A percentile compares a stretch with the other conserved stretches of the same genome.
Evolutionary conservation across 2,797 vertebrate genomes (phyloP).

Genomic region (Novumbra hubbsi): DNA sequence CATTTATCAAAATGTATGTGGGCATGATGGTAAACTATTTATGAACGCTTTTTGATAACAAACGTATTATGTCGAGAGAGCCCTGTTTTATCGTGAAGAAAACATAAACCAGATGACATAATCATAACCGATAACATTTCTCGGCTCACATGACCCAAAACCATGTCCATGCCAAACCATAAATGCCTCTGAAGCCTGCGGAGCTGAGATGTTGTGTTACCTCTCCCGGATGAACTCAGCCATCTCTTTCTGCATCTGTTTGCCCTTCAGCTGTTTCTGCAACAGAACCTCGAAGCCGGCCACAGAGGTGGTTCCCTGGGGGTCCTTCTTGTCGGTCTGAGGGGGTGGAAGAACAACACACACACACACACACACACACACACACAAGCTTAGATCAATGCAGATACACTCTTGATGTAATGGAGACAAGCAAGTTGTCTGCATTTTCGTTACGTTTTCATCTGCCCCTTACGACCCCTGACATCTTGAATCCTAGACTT

Average conservation of each 20-base stretch:
- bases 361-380: slow-evolving; percentile 21
- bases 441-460: background rate
- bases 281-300: slow-evolving; percentile 94
- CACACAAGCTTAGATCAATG: background rate
- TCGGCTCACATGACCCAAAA: background rate
- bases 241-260: slow-evolving; percentile 99
- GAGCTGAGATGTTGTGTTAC: background rate
- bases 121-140: background rate
- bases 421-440: slow-evolving; percentile 19
- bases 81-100: slow-evolving; percentile 9
- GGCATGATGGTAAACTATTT: background rate
- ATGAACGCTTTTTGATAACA: background rate
- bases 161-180: background rate
- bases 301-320: slow-evolving; percentile 85
- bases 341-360: slow-evolving; percentile 26
- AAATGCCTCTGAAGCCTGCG: background rate
- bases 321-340: slow-evolving; percentile 92
- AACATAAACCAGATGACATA: background rate
- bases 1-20: background rate
- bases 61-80: background rate
- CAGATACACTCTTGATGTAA: background rate
- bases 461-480: no score
- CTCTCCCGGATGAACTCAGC: slow-evolving; percentile 82
- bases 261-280: slow-evolving; percentile 96
- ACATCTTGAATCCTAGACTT: no score